These are phyloP conservation scores for Bolinopsis microptera DNA, from an alignment of 37 sponge, comb jelly and placozoan genomes.

Conservation along the genomic window DNA sequence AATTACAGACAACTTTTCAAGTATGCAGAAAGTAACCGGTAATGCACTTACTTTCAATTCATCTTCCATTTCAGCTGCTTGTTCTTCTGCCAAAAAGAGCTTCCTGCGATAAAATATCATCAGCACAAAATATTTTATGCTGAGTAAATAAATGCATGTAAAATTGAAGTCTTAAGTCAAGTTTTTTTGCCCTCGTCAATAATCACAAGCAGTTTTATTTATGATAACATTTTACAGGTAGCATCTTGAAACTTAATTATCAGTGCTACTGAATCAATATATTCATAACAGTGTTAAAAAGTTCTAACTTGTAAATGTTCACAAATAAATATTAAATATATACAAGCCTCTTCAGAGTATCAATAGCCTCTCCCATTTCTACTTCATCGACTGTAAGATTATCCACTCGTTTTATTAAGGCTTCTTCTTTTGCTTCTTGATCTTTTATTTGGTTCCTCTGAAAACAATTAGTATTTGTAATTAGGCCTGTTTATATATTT, in stretches of 20 bases:
- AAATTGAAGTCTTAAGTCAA: not conserved
- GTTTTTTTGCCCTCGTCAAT: not conserved
- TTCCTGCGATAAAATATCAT: conserved; percentile 18
- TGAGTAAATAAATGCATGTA: not conserved
- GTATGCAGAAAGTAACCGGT: too few relatives aligned
- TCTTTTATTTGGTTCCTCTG: not conserved
- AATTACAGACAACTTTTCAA: not conserved
- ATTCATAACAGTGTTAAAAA: too few relatives aligned
- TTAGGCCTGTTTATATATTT: not conserved
- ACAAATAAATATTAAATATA: too few relatives aligned
- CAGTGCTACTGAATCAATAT: too few relatives aligned
- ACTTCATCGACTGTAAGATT: not conserved
- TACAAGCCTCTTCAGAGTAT: conserved; percentile 44
- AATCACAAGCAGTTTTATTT: not conserved
- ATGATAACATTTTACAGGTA: too few relatives aligned
- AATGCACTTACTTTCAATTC: not conserved
- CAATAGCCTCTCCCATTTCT: conserved; percentile 37
- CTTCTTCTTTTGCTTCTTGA: not conserved
- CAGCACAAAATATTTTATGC: not conserved
- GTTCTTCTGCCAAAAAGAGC: conserved; percentile 24
- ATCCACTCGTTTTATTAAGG: not conserved
- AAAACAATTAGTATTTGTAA: not conserved
- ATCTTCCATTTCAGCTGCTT: not conserved
- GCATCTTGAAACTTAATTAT: too few relatives aligned
- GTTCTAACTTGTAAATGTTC: too few relatives aligned